Conservation (phyloP, 2,113 vertebrate species). For the Raja brachyura region DNA sequence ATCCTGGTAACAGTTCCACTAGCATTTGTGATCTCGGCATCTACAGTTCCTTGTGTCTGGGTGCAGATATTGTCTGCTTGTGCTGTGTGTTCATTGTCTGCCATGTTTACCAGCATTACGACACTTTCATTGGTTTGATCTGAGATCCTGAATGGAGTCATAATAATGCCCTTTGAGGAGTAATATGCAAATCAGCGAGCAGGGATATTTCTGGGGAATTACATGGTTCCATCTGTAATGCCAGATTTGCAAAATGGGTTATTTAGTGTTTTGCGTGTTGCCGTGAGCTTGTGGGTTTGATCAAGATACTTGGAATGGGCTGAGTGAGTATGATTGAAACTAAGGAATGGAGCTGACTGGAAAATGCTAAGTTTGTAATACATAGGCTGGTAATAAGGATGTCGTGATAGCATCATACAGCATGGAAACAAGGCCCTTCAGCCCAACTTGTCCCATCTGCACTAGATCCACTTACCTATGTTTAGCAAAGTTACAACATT, state of each 20-base stretch:
- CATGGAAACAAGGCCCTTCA: too few species aligned
- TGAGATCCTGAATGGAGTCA: background rate
- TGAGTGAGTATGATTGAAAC: background rate
- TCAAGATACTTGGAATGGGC: background rate
- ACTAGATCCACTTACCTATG: too few species aligned
- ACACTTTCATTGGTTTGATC: background rate
- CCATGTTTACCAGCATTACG: background rate
- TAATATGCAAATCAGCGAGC: background rate
- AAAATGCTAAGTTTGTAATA: background rate
- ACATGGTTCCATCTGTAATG: background rate
- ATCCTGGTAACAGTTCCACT: too few species aligned
- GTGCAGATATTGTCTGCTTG: background rate
- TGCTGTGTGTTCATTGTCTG: background rate
- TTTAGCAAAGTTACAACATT: too few species aligned
- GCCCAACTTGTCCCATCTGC: too few species aligned
- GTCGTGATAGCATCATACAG: background rate
- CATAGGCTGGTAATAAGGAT: background rate
- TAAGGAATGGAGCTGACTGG: background rate
- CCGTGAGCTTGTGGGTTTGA: background rate
- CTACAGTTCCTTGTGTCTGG: background rate
- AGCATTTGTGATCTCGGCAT: too few species aligned
- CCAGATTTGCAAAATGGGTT: background rate
- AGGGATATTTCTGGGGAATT: background rate
- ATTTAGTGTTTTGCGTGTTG: background rate
- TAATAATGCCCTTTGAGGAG: background rate